Percentiles rank a stretch among this genome's conserved stretches.
Conservation (phyloP, 2,797 vertebrate species). For the Rhinatrema bivittatum region DNA sequence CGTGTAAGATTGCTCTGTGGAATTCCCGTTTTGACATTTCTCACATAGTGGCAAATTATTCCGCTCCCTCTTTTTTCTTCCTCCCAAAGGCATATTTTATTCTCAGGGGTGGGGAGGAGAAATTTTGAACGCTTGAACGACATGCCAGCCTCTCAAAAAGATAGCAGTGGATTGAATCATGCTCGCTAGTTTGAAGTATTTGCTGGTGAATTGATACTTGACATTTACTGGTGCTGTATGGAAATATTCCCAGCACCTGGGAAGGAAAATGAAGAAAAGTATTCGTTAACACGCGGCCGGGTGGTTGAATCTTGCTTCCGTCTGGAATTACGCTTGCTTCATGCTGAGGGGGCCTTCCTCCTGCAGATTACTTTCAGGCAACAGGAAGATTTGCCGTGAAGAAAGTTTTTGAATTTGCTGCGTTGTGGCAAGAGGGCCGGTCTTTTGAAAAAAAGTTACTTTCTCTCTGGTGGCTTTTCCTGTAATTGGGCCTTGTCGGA, state of each 20-base stretch:
- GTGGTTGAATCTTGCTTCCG: constrained; percentile 40
- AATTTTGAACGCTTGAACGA: constrained; percentile 25
- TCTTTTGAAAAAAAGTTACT: constrained; percentile 25
- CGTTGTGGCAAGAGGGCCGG: constrained; percentile 22
- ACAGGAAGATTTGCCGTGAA: constrained; percentile 41
- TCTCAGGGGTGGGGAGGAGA: constrained; percentile 7
- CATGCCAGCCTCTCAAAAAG: constrained; percentile 11
- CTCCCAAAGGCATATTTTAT: constrained; percentile 16
- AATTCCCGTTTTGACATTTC: constrained; percentile 27
- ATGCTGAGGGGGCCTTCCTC: constrained; percentile 31
- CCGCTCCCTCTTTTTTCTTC: background rate
- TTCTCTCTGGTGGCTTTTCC: constrained; percentile 17
- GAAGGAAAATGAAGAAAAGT: constrained; percentile 35
- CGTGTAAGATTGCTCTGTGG: constrained; percentile 26
- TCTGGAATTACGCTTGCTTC: constrained; percentile 35
- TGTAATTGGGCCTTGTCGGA: too few species aligned
- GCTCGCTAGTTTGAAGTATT: constrained; percentile 23
- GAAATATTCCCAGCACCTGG: constrained; percentile 52
- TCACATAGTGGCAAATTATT: constrained; percentile 27
- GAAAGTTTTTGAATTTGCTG: too few species aligned
- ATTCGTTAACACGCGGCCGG: constrained; percentile 32
- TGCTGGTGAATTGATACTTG: constrained; percentile 46
- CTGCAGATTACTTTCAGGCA: constrained; percentile 32
- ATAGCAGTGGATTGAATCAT: constrained; percentile 22
- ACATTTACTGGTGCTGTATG: constrained; percentile 43